Conservation (phyloP, 2,113 vertebrate genomes). For the Melierax canorus region DNA sequence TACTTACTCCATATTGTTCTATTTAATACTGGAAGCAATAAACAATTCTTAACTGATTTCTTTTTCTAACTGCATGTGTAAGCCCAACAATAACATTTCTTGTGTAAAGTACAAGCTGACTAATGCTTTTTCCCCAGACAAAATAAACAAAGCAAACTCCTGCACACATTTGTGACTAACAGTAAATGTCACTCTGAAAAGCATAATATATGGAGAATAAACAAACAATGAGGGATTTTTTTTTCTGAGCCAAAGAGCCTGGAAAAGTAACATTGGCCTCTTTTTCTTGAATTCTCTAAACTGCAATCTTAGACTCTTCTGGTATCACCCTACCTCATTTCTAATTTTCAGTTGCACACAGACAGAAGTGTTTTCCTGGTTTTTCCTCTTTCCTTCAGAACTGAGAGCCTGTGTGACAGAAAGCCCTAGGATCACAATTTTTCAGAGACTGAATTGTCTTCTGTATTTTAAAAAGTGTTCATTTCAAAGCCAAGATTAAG, state of each 20-base stretch:
- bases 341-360: background rate
- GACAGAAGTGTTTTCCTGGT: background rate
- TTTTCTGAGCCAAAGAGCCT: background rate
- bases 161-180: fast-evolving
- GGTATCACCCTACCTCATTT: background rate
- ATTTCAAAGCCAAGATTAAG: background rate
- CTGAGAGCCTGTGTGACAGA: background rate
- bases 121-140: background rate
- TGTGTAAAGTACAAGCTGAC: background rate
- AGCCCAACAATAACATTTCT: background rate
- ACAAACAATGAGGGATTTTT: background rate
- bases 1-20: background rate
- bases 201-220: background rate
- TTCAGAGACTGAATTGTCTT: background rate
- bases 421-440: background rate
- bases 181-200: background rate
- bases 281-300: background rate
- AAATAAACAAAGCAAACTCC: background rate
- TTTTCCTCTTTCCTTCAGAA: background rate
- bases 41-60: background rate
- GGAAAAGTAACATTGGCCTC: background rate
- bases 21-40: background rate
- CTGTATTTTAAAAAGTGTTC: background rate
- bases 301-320: background rate
- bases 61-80: background rate